Base-by-base conservation (phyloP, 1,140 invertebrate species). In the Pseudomyrmex flavicornis region DNA sequence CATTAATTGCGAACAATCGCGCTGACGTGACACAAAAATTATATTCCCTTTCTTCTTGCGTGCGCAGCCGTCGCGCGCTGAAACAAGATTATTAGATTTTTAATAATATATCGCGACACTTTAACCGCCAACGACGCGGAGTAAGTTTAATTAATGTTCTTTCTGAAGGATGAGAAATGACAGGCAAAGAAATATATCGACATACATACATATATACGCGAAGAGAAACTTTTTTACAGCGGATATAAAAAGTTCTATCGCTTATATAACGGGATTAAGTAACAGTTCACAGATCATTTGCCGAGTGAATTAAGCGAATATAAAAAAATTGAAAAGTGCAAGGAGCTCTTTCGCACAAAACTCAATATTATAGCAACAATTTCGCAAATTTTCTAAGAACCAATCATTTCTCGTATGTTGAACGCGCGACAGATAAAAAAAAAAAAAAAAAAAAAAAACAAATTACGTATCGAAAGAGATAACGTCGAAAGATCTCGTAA, bases 51-150 rank as follows among this genome's bases (percentile, higher is more conserved):
- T 54, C 70, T 72, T 7, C 35, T 35, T 35, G 35, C 35, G 35
- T 35, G 59, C 20, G 44, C 26, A 35, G 54, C 20, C 20, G 46
- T 20, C 56, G 56, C 20, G 35, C 35, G 35, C 35, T 5, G 7
- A 80, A 72, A 80, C 72, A 59, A 48, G 54, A 80, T 80, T 80
- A 80, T 59, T 9, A 80, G 13, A 52, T 52, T 52, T 80, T 80
- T 72, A 80, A 70, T 80, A 80, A 80, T 80, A 72, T 61, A 80
- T 84, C 72, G 15, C 70, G 22, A 56, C n/a, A 88, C 46, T 80
- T 83, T 69, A 56, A 58, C 35, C 22, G 44, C 46, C 44, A 58
- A 59, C 48, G 59, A 82, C 15, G 61, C 54, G 61, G 26, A 50
- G 20, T n/a, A 70, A 80, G 20, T 70, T 80, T 72, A 72, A 72